Percentiles rank a stretch among this genome's conserved stretches.
phyloP scores from a whole-genome alignment of 2,888 invertebrate genomes.

The Parnassius smintheus region DNA sequence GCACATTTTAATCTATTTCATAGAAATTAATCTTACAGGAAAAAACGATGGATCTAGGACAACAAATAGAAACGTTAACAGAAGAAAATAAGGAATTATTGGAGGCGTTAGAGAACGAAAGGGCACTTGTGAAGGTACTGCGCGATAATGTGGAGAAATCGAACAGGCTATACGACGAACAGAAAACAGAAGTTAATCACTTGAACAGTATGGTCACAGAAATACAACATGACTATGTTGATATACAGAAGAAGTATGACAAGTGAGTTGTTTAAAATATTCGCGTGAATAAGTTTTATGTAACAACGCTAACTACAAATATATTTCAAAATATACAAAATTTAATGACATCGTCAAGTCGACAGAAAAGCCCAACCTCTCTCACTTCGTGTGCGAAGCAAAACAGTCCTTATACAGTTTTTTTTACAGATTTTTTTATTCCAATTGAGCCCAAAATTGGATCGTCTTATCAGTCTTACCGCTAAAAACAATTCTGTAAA shows the following conservation, averaged over 20 bases:
- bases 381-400: no score
- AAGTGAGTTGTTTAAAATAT: conserved; percentile 45
- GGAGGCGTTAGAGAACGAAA: conserved; percentile 77
- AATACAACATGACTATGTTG: conserved; percentile 67
- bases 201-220: conserved; percentile 64
- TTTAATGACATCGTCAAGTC: no score
- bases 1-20: not conserved
- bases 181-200: conserved; percentile 71
- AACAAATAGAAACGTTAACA: conserved; percentile 68
- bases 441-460: no score
- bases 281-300: no score
- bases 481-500: no score
- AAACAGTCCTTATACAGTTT: no score
- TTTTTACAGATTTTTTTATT: no score
- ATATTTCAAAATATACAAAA: no score
- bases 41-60: conserved; percentile 62
- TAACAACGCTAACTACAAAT: no score
- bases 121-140: conserved; percentile 73
- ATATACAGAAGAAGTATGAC: conserved; percentile 67
- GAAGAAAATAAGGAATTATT: conserved; percentile 74
- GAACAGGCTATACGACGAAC: conserved; percentile 71
- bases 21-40: conserved; percentile 50
- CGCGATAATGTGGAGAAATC: conserved; percentile 75
- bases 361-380: no score
- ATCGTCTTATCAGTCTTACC: no score